A percentile compares a stretch with the other conserved stretches of the same genome.
phyloP scores from a whole-genome alignment of 2,113 vertebrate species.

The Quiscalus mexicanus region DNA sequence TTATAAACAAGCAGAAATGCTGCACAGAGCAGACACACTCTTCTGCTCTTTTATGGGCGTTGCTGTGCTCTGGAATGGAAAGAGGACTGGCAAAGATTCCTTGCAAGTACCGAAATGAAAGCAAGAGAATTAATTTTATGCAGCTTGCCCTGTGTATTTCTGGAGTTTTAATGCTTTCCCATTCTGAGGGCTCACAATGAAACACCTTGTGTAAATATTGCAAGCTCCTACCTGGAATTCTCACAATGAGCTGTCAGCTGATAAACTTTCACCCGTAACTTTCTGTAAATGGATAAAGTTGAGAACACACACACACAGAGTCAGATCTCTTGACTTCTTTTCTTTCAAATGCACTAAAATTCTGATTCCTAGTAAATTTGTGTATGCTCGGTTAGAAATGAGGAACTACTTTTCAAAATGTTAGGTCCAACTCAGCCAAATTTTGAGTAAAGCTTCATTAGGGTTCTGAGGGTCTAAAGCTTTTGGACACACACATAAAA shows the following conservation, averaged over 20 bases:
- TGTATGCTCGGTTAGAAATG: not conserved
- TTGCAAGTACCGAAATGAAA: conserved; percentile 42
- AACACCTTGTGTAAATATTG: conserved; percentile 59
- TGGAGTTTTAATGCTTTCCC: conserved; percentile 16
- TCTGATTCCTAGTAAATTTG: not conserved
- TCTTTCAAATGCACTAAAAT: not conserved
- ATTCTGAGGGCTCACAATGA: conserved; percentile 39
- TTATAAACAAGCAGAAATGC: conserved; percentile 54
- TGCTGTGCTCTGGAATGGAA: conserved; percentile 4
- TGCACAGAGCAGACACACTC: conserved; percentile 24
- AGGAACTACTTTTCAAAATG: not conserved
- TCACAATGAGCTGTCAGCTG: conserved; percentile 51
- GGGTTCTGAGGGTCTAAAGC: not conserved
- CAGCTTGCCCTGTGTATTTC: not conserved
- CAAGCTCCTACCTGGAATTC: conserved; percentile 47
- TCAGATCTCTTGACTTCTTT: not conserved
- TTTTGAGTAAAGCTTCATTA: not conserved
- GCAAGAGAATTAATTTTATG: conserved; percentile 57
- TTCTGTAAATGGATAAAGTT: not conserved
- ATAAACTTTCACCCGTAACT: not conserved
- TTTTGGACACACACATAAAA: not conserved
- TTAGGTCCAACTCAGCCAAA: not conserved
- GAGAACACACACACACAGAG: not conserved
- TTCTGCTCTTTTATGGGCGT: not conserved
- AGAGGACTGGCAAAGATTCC: conserved; percentile 28